A percentile compares a stretch with the other conserved stretches of the same genome.
Evolutionary conservation across 1,140 invertebrate genomes (phyloP).

Genomic region (Nixonia krombeini): DNA sequence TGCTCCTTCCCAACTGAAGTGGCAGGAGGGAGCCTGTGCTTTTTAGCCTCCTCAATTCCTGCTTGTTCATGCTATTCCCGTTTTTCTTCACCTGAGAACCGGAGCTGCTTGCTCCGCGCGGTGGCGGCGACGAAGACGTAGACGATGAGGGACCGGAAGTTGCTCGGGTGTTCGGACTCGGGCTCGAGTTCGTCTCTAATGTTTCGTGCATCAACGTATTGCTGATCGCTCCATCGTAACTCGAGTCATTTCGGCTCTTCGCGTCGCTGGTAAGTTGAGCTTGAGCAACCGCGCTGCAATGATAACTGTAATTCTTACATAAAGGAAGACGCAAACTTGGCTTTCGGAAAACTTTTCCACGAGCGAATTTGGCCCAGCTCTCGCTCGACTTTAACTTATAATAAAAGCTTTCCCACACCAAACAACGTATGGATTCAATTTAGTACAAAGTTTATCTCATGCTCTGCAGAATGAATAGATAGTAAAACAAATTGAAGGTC

Average conservation of each 20-base stretch:
- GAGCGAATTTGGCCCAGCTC: background rate
- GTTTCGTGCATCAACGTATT: conserved; percentile 60
- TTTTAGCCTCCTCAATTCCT: conserved; percentile 64
- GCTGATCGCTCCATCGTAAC: conserved; percentile 55
- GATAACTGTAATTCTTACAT: conserved; percentile 57
- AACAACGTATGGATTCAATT: too few relatives aligned
- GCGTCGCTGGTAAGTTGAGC: conserved; percentile 56
- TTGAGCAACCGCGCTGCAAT: conserved; percentile 66
- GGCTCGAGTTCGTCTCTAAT: conserved; percentile 62
- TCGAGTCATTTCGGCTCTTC: conserved; percentile 50
- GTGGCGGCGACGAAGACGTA: conserved; percentile 62
- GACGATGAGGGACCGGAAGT: conserved; percentile 64
- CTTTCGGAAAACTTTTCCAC: background rate
- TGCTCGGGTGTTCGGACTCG: conserved; percentile 62
- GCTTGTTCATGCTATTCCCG: conserved; percentile 58
- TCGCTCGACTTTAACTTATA: too few relatives aligned
- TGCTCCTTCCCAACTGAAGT: conserved; percentile 58
- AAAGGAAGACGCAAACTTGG: conserved; percentile 19
- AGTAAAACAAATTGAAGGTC: too few relatives aligned
- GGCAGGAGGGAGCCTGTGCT: conserved; percentile 62
- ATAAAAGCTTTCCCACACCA: too few relatives aligned
- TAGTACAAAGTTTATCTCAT: too few relatives aligned
- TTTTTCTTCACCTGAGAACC: conserved; percentile 59
- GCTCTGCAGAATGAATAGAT: too few relatives aligned
- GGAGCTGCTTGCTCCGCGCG: conserved; percentile 36